Evolutionary conservation across 1,140 invertebrate genomes (phyloP), one percentile per base, ranked within the genome.

Genomic region (Dryas iulia): DNA sequence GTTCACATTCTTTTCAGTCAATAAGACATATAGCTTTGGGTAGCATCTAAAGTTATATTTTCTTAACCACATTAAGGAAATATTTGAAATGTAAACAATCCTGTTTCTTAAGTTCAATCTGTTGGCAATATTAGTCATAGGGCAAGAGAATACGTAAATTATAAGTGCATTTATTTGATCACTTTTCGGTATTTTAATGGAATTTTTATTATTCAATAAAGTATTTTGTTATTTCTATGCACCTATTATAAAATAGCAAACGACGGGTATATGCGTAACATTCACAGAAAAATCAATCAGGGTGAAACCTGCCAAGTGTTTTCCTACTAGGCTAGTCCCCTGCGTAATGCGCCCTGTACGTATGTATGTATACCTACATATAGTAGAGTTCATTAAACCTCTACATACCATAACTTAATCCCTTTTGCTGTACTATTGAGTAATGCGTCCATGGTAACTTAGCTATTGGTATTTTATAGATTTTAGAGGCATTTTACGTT

Each of bases 401-500:
- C 39, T 47, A 21, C 39, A 47, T 47, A 18, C 14, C 21, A 47
- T 10, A 47, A 2, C 39, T 47, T 47, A 47, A 47, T 14, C 39
- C 39, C 39, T 12, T 18, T 47, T 47, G 2, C 39, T 10, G 39
- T 47, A 10, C 39, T 47, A 47, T 11, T 47, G 39, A 47, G 39
- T 47, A 47, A 47, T 2, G 62, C 64, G 58, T 58, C 66, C 59
- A 65, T 63, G 54, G 68, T 56, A 60, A 70, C 68, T 53, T 28
- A 56, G 56, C 31, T 57, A 59, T 59, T 67, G 65, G 67, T 67
- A 70, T 74, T 47, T 75, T 77, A 77, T 77, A 70, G 72, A 74
- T 75, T 74, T 68, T 65, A 63, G 58, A 69, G 61, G 70, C 60
- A 75, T 77, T 77, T 75, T 68, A 80, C 74, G 72, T 64, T 79